phyloP scores from a whole-genome alignment of 2,797 vertebrate genomes.

The Emys orbicularis region DNA sequence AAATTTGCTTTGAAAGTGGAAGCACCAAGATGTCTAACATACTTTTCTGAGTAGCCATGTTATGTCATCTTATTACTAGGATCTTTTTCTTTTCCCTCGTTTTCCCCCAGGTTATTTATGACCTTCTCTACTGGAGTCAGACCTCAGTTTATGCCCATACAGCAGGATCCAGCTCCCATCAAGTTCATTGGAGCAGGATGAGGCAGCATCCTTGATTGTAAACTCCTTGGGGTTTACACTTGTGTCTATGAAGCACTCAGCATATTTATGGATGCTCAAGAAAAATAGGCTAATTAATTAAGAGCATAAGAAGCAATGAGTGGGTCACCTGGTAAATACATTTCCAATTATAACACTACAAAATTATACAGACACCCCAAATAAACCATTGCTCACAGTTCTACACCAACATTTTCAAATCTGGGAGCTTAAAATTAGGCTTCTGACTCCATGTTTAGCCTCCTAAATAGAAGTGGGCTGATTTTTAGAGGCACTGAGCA shows the following conservation, averaged over 20 bases:
- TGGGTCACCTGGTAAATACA: rapidly evolving
- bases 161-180: neutral
- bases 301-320: neutral
- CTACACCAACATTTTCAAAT: neutral
- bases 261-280: neutral
- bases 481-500: neutral
- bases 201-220: rapidly evolving
- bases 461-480: rapidly evolving
- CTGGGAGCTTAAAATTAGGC: rapidly evolving
- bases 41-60: neutral
- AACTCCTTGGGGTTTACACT: neutral
- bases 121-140: neutral
- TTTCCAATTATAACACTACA: neutral
- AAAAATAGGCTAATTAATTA: neutral
- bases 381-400: too few species aligned
- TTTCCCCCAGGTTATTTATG: neutral
- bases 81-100: neutral
- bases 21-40: neutral
- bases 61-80: neutral
- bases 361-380: rapidly evolving
- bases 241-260: rapidly evolving
- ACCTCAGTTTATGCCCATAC: neutral
- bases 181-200: neutral
- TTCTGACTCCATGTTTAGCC: neutral
- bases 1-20: neutral